phyloP scores from a whole-genome alignment of 2,797 vertebrate genomes.

The Kryptolebias ocellatus region DNA sequence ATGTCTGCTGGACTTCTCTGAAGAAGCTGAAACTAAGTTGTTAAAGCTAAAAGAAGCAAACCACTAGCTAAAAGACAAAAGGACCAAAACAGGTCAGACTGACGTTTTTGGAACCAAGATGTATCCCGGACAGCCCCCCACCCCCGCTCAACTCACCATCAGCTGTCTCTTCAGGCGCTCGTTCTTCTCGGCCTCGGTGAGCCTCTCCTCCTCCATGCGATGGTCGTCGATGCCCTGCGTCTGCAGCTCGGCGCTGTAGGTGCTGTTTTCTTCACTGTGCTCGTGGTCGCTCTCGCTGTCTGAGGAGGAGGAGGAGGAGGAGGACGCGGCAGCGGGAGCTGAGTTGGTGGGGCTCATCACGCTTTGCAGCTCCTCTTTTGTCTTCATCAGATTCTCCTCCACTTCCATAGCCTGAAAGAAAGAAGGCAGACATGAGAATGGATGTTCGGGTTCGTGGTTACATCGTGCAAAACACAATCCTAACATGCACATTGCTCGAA shows the following conservation, averaged over 20 bases:
- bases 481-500: too few relatives aligned
- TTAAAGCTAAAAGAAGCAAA: too few relatives aligned
- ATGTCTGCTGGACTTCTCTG: too few relatives aligned
- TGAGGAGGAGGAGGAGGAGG: constrained; percentile 73
- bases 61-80: too few relatives aligned
- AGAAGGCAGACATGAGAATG: not conserved
- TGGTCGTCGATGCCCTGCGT: constrained; percentile 86
- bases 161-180: constrained; percentile 89
- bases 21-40: too few relatives aligned
- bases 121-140: not conserved
- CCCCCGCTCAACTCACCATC: constrained; percentile 78
- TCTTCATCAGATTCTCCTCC: constrained; percentile 90
- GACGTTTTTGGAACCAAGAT: too few relatives aligned
- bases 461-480: too few relatives aligned
- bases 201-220: constrained; percentile 88
- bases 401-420: constrained; percentile 86
- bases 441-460: too few relatives aligned
- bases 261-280: constrained; percentile 84
- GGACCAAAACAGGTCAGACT: too few relatives aligned
- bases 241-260: constrained; percentile 90
- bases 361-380: constrained; percentile 90
- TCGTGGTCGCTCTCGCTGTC: constrained; percentile 86
- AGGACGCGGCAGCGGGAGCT: constrained; percentile 5
- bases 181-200: constrained; percentile 95
- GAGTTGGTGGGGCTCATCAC: constrained; percentile 81